Evolutionary conservation across 1,140 invertebrate species (phyloP).

Genomic region (Onthophagus taurus): DNA sequence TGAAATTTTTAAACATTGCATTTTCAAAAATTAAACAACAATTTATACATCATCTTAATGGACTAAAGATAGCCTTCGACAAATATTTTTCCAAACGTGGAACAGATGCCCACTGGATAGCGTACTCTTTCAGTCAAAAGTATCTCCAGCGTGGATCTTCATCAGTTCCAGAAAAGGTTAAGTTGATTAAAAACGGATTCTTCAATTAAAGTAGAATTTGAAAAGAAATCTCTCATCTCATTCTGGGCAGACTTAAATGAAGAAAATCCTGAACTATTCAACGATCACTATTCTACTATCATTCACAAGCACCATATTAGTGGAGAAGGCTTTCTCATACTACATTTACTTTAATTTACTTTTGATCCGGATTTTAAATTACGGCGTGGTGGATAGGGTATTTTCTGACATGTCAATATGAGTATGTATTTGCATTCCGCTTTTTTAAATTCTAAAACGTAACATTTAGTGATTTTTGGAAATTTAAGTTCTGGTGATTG

Average conservation of each 20-base stretch:
- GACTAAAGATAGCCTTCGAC: background rate
- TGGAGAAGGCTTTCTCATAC: no score
- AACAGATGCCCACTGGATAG: background rate
- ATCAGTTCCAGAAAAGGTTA: background rate
- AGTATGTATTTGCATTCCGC: no score
- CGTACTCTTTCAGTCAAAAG: background rate
- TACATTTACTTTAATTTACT: background rate
- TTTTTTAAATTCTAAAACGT: no score
- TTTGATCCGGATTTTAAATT: conserved; percentile 1
- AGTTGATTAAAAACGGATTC: conserved; percentile 1
- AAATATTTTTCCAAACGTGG: background rate
- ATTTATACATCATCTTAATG: background rate
- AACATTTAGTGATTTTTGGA: no score
- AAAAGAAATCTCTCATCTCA: no score
- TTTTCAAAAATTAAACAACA: background rate
- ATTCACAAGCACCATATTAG: background rate
- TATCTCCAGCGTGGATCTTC: background rate
- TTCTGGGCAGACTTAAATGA: no score
- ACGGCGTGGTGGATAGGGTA: background rate
- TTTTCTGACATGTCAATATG: no score
- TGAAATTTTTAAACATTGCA: background rate
- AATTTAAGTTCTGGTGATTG: no score
- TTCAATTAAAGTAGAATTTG: background rate
- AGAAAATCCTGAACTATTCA: background rate
- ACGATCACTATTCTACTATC: conserved; percentile 1